Evolutionary conservation across 1,140 invertebrate species (phyloP), one percentile per base, ranked within the genome.

Genomic region (Ceratitis capitata): DNA sequence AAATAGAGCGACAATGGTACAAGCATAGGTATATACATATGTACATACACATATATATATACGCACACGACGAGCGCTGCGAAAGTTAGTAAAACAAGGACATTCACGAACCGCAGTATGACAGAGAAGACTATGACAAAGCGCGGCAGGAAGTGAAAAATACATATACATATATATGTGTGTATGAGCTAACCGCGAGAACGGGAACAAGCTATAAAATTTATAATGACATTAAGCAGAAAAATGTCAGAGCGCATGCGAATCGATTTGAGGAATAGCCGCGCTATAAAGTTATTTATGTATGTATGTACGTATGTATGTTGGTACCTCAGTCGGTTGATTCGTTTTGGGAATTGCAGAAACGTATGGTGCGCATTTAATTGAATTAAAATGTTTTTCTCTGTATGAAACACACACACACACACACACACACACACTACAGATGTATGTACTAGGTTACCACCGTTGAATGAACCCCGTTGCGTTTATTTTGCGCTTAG

Each of bases 321-420:
- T 78, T 78, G 64, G 29, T n/a, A 14, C 12, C 3, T 32, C 29
- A 39, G 6, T 61, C 29, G n/a, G 3, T 61, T 61, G n/a, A 16
- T 78, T 78, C 16, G 39, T 61, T n/a, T 19, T 69, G 32, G 23
- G 69, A 47, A 78, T 78, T 78, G 69, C 39, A 78, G 69, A 42
- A 39, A 45, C 69, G 39, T 84, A 82, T 87, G 90, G 87, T 91
- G 87, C 88, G 89, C 90, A 91, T 91, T 91, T 91, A 91, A 91
- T 91, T 91, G 90, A 91, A 91, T 91, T 91, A 90, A 91, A 91
- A 91, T 84, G 69, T 56, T 83, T 56, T 78, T 87, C 49, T 85
- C n/a, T n/a, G n/a, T n/a, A 42, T 84, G 56, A 39, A 32, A 58
- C 56, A n/a, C n/a, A n/a, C n/a, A n/a, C n/a, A n/a, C n/a, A n/a